Conservation (phyloP, 2,113 vertebrate genomes). For the Pongo abelii region DNA sequence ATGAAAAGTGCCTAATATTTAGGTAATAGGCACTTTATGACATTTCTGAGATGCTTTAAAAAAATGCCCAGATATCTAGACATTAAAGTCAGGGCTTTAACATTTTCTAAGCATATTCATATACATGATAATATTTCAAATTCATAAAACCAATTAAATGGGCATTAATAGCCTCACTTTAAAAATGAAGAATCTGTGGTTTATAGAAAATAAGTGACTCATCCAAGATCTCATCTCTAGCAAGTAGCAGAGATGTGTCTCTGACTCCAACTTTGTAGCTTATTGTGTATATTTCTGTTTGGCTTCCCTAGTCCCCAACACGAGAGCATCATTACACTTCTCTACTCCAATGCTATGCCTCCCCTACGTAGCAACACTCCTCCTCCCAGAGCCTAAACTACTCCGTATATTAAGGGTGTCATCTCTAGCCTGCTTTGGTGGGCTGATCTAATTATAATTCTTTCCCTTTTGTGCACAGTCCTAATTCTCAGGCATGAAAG, state of each 20-base stretch:
- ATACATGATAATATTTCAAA: not conserved
- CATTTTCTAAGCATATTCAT: not conserved
- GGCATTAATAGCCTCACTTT: not conserved
- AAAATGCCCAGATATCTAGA: not conserved
- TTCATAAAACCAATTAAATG: not conserved
- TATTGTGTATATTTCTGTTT: not conserved
- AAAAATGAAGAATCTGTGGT: not conserved
- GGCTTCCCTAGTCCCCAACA: not conserved
- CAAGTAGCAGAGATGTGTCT: not conserved
- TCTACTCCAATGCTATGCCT: not conserved
- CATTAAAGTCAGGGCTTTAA: not conserved
- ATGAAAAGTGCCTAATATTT: accelerated
- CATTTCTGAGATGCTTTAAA: not conserved
- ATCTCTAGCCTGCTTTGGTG: not conserved
- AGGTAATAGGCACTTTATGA: not conserved
- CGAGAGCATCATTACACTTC: not conserved
- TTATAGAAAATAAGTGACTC: not conserved
- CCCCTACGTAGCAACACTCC: not conserved
- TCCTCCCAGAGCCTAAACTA: not conserved
- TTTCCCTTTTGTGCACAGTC: not conserved
- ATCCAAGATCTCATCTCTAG: not conserved
- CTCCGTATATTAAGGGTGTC: too few relatives aligned
- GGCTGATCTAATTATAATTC: not conserved
- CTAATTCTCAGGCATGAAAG: slow-evolving; percentile 50
- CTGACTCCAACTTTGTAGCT: not conserved